Evolutionary conservation across 2,888 invertebrate species (phyloP), one percentile per base, ranked within the genome.

Genomic region (Melieria crassipennis): DNA sequence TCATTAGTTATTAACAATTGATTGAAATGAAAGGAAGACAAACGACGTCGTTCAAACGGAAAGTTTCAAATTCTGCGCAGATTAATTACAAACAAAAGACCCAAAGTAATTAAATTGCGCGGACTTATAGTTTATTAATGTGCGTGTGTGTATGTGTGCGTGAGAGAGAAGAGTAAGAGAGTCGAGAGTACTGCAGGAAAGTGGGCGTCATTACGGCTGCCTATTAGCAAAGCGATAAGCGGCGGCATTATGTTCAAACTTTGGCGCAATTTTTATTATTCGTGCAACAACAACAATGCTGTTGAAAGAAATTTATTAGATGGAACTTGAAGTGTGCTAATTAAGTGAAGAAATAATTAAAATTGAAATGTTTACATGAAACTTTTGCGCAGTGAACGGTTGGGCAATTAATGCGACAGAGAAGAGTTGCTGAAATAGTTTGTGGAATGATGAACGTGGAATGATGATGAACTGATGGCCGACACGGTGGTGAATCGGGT

Each of bases 1-100:
- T 61, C 45, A 68, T 68, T 68, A 52, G 45, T 68, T 68, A 61
- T 61, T 46, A 68, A 68, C 45, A 68, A 61, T 68, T 61, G 61
- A 68, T 61, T 68, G 56, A 7, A 62, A 62, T 62, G 45, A 45
- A 48, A 57, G 4, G 4, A 42, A 42, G 48, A 42, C 48, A 58
- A 47, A n/a, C 30, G 7, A 11, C 46, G 50, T 60, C 50, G 48
- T 67, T 7, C 10, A 2, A 50, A 48, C 13, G 9, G 45, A 60
- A 67, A 65, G 45, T 65, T 65, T 43, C 52, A 13, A 65, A 55
- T 55, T 65, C 13, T n/a, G 52, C 45, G 45, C 45, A 55, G 55
- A 65, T 65, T 50, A 43, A 46, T 65, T 57, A 46, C 56, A 65
- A 65, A 56, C 13, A 56, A 56, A 56, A 56, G 46, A 55, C 11